These are phyloP conservation scores for Apis florea DNA, from an alignment of 1,140 invertebrate species.

Conservation along the genomic window DNA sequence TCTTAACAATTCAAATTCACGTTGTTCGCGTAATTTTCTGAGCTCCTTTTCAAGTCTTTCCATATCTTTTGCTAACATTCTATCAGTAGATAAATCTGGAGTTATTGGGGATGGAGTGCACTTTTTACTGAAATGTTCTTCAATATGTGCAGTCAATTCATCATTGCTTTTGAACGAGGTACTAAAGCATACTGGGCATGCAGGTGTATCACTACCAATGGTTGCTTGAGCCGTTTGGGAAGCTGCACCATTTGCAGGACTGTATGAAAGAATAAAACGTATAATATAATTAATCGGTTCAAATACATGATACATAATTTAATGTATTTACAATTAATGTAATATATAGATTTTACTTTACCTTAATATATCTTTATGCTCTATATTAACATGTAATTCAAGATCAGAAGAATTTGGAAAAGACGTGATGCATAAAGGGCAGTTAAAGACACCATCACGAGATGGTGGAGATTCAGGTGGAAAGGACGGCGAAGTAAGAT, in stretches of 20 bases:
- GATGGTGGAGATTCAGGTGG: slow-evolving; percentile 78
- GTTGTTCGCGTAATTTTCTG: slow-evolving; percentile 86
- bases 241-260: slow-evolving; percentile 75
- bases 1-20: slow-evolving; percentile 90
- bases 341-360: slow-evolving; percentile 54
- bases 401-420: slow-evolving; percentile 89
- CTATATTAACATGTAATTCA: slow-evolving; percentile 92
- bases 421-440: slow-evolving; percentile 87
- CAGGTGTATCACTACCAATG: slow-evolving; percentile 71
- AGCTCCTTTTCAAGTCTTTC: slow-evolving; percentile 86
- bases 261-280: slow-evolving; percentile 35
- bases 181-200: slow-evolving; percentile 82
- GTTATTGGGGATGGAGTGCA: slow-evolving; percentile 78
- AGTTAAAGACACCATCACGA: slow-evolving; percentile 80
- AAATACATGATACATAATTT: background rate
- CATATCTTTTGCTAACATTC: slow-evolving; percentile 83
- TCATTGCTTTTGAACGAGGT: slow-evolving; percentile 80
- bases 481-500: slow-evolving; percentile 88
- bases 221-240: slow-evolving; percentile 70
- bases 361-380: slow-evolving; percentile 88
- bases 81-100: slow-evolving; percentile 81
- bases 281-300: background rate
- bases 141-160: slow-evolving; percentile 85
- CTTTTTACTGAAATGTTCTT: slow-evolving; percentile 84
- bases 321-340: background rate